Conservation (phyloP, 2,113 vertebrate genomes). For the Polyodon spathula region DNA sequence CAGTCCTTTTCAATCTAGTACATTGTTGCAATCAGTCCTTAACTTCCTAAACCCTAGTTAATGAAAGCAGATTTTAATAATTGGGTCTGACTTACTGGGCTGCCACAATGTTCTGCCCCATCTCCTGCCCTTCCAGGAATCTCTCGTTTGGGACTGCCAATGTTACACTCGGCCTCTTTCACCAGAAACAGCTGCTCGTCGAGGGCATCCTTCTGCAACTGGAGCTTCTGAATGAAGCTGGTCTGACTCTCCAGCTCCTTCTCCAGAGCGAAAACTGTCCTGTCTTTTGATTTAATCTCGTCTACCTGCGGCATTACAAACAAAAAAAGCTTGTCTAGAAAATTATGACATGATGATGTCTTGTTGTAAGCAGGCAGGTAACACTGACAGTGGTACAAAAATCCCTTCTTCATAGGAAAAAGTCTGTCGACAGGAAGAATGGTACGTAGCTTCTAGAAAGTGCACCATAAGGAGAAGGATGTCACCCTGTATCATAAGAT, state of each 20-base stretch:
- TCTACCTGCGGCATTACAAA: conserved; percentile 68
- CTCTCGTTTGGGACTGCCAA: conserved; percentile 94
- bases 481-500: too few relatives aligned
- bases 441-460: too few relatives aligned
- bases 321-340: conserved; percentile 2
- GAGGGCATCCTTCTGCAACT: conserved; percentile 91
- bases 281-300: conserved; percentile 94
- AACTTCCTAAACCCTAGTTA: too few relatives aligned
- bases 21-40: not conserved
- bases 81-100: conserved; percentile 70
- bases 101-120: conserved; percentile 89
- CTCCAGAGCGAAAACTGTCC: conserved; percentile 90
- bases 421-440: too few relatives aligned
- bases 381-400: too few relatives aligned
- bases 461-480: too few relatives aligned
- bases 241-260: conserved; percentile 85
- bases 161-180: conserved; percentile 90
- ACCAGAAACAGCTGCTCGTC: conserved; percentile 95
- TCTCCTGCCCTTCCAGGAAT: conserved; percentile 90
- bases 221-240: conserved; percentile 84
- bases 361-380: too few relatives aligned
- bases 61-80: too few relatives aligned
- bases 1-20: too few relatives aligned
- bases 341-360: too few relatives aligned
- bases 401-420: too few relatives aligned